These are phyloP conservation scores for Vanessa cardui DNA, from an alignment of 2,888 invertebrate species.

Conservation along the genomic window DNA sequence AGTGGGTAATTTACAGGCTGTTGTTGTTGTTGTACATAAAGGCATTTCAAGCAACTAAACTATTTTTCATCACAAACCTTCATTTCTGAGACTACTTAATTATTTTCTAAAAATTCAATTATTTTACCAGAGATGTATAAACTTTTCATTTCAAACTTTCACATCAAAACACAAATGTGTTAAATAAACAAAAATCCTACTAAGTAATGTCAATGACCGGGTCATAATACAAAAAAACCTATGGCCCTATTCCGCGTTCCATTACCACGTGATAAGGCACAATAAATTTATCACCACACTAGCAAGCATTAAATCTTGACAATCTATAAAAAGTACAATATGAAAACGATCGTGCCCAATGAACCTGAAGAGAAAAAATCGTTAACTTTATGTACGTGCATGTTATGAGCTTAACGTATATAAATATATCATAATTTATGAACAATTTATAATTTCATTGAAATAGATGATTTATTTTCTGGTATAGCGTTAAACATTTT, in stretches of 20 bases:
- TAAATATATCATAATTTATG: background rate
- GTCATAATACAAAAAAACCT: slow-evolving; percentile 25
- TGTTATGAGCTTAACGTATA: slow-evolving; percentile 43
- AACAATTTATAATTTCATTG: background rate
- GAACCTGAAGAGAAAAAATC: slow-evolving; percentile 76
- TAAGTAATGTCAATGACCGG: slow-evolving; percentile 27
- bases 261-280: slow-evolving; percentile 70
- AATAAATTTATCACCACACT: slow-evolving; percentile 75
- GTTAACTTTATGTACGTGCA: slow-evolving; percentile 41
- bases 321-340: slow-evolving; percentile 61
- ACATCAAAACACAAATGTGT: slow-evolving; percentile 7
- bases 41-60: no score
- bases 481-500: no score
- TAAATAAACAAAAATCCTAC: background rate
- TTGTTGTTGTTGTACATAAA: no score
- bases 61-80: no score
- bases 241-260: slow-evolving; percentile 52
- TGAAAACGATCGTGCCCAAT: slow-evolving; percentile 65
- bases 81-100: no score
- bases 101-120: no score
- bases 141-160: no score
- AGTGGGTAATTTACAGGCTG: no score
- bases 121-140: no score
- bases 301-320: slow-evolving; percentile 63
- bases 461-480: no score